Conservation (phyloP, 2,888 invertebrate genomes). For the Anoplius nigerrimus region DNA sequence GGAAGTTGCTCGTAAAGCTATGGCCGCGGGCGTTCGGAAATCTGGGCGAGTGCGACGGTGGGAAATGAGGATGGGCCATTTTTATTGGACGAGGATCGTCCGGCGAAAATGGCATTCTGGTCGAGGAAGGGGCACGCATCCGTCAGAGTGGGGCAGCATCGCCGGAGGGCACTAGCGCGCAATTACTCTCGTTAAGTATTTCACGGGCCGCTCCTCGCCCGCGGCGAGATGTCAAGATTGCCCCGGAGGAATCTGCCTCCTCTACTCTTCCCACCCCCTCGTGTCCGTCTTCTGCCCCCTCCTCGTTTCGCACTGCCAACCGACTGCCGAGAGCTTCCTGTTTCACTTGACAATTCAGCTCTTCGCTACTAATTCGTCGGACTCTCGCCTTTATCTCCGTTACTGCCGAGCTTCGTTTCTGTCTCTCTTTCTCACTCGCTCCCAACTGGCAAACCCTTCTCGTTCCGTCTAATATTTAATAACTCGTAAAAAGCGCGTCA, state of each 20-base stretch:
- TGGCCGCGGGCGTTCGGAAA: no score
- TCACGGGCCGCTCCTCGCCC: slow-evolving; percentile 6
- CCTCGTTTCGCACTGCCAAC: no score
- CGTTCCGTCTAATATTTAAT: no score
- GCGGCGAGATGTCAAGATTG: slow-evolving; percentile 27
- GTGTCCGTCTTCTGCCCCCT: neutral
- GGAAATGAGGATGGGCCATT: no score
- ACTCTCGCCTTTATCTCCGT: neutral
- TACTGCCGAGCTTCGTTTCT: no score
- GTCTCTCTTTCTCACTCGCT: no score
- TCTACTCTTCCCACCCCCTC: neutral
- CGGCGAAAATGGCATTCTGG: neutral
- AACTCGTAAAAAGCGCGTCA: no score
- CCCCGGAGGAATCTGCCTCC: neutral
- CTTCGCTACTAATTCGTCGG: neutral
- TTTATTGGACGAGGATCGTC: neutral
- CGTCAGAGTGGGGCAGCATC: neutral
- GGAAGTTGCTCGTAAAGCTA: no score
- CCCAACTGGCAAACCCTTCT: no score
- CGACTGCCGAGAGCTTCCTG: neutral
- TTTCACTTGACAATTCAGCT: no score
- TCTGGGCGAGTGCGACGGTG: no score
- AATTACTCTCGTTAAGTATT: slow-evolving; percentile 30
- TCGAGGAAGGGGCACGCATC: neutral
- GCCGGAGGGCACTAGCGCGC: slow-evolving; percentile 1